Evolutionary conservation across 23 tunicate species (phyloP), one percentile per base, ranked within the genome.

Genomic region (Pegea sp.): DNA sequence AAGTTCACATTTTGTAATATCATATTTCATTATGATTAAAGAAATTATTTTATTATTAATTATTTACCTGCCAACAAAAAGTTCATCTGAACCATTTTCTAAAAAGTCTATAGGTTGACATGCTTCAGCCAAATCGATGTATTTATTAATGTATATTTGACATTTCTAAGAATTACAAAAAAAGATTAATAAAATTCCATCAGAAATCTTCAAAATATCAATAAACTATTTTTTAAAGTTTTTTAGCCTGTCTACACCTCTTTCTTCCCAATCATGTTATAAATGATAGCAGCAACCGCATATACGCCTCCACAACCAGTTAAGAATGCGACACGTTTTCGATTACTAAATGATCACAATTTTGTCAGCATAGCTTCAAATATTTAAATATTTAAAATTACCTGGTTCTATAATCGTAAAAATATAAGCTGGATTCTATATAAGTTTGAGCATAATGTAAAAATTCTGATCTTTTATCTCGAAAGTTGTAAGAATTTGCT

Each of bases 11-110:
- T n/a, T n/a, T n/a, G n/a, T n/a, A n/a, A n/a, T n/a, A n/a, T n/a
- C n/a, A n/a, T n/a, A n/a, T n/a, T n/a, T n/a, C n/a, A n/a, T n/a
- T n/a, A n/a, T n/a, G n/a, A n/a, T n/a, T n/a, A n/a, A n/a, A 38
- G 46, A 38, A 38, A 8, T 38, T 38, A 38, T 8, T 8, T 8
- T 8, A 8, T 8, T 38, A 38, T 38, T 8, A 16, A 27, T 29
- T 5, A 21, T 34, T 20, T 31, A 72, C 80, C 80, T 75, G 48
- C 86, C 86, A 22, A 75, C 86, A 66, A 75, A 75, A 34, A 75
- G 28, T 53, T 75, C 86, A 29, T 75, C 86, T 4, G 86, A 66
- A n/a, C 86, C 86, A 52, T 30, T 52, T 26, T 28, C 63, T 33
- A 67, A 61, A 24, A 75, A 59, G 16, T 25, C 29, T 18, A 54